A percentile compares a stretch with the other conserved stretches of the same genome.
Evolutionary conservation across 1,140 invertebrate species (phyloP).

Genomic region (Caenorhabditis tropicalis): DNA sequence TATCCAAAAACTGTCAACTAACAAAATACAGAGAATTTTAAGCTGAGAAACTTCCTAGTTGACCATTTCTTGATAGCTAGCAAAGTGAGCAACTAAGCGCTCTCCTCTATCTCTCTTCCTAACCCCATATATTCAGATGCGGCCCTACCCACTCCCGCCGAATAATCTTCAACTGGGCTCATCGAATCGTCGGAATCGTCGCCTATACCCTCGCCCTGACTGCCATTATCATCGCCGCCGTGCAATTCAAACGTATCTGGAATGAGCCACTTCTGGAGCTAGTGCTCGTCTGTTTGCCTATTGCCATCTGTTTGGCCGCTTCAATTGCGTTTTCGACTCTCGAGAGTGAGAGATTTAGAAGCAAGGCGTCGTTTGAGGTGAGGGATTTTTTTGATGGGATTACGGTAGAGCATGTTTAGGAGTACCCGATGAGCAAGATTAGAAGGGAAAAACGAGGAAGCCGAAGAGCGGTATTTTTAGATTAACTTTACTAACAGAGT

Average conservation of each 20-base stretch:
- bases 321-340: background rate
- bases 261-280: constrained; percentile 37
- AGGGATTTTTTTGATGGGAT: background rate
- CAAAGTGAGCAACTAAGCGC: too few species aligned
- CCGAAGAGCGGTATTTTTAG: background rate
- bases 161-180: constrained; percentile 28
- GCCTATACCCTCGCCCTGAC: constrained; percentile 18
- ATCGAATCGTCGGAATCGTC: background rate
- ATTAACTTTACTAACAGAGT: too few species aligned
- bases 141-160: background rate
- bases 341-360: background rate
- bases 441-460: background rate
- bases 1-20: too few species aligned
- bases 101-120: too few species aligned
- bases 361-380: constrained; percentile 12
- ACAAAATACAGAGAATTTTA: too few species aligned
- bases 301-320: background rate
- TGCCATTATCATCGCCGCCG: constrained; percentile 10
- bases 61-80: too few species aligned
- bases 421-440: too few species aligned
- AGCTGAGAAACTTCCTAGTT: too few species aligned
- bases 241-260: constrained; percentile 15
- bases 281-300: constrained; percentile 30
- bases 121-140: too few species aligned
- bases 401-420: too few species aligned